phyloP scores from a whole-genome alignment of 1,140 invertebrate genomes.

The Drosophila virilis region DNA sequence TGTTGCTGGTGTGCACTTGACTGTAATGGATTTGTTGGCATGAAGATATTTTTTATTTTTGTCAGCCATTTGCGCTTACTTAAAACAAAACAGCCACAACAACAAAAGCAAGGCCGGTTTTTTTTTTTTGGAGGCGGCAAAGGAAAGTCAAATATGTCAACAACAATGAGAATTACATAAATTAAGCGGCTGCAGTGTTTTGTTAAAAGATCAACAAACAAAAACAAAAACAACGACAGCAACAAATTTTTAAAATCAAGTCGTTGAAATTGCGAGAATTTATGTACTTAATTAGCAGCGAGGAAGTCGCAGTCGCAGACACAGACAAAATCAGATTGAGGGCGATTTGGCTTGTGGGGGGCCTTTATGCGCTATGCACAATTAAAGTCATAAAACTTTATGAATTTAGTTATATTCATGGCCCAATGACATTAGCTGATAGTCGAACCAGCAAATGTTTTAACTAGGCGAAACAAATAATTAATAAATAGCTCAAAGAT shows the following conservation, averaged over 20 bases:
- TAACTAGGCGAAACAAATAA: too few species aligned
- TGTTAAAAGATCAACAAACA: constrained; percentile 30
- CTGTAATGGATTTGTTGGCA: constrained; percentile 84
- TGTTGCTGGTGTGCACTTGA: constrained; percentile 65
- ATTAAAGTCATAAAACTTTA: constrained; percentile 3
- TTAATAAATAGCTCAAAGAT: too few species aligned
- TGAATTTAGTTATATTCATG: not conserved
- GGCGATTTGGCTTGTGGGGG: constrained; percentile 11
- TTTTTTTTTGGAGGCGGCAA: constrained; percentile 57
- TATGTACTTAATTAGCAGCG: constrained; percentile 56
- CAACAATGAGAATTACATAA: constrained; percentile 72
- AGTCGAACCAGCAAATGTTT: too few species aligned
- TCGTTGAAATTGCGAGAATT: constrained; percentile 48
- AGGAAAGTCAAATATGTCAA: constrained; percentile 64
- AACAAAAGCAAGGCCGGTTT: constrained; percentile 11
- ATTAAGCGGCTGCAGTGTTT: constrained; percentile 69
- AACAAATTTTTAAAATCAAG: constrained; percentile 33
- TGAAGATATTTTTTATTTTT: constrained; percentile 75
- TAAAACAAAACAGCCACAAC: constrained; percentile 47
- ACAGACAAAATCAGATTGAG: constrained; percentile 15
- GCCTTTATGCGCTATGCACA: constrained; percentile 8
- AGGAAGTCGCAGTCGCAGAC: constrained; percentile 13
- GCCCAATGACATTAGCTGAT: too few species aligned
- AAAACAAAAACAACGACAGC: constrained; percentile 1
- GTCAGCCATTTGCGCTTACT: constrained; percentile 53